Evolutionary conservation across 2,113 vertebrate genomes (phyloP), one percentile per base, ranked within the genome.

Genomic region (Eptesicus fuscus): DNA sequence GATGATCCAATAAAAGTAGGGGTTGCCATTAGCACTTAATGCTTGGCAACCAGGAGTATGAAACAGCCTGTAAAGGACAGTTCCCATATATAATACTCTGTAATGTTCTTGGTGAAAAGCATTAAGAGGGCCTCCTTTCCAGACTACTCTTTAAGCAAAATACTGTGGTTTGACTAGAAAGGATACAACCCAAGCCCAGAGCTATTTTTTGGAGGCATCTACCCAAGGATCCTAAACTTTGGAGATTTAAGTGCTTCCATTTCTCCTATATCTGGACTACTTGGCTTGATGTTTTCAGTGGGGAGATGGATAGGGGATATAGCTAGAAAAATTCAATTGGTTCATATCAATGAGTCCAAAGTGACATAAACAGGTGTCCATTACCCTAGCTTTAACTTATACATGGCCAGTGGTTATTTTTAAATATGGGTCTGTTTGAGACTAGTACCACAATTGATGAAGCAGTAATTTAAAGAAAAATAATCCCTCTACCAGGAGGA

Each of bases 211-310:
- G 90, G 25, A 69, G 73, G 25, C 47, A 16, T 44, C n/a, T 82
- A 35, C 40, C 32, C 22, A 85, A 77, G 61, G 16, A 82, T 59
- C 49, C 47, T 70, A 79, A 80, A 59, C 63, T 87, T 83, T 76
- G 30, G 59, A 90, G n/a, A 40, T 88, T 1, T 1, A 51, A 90
- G 23, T 77, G 69, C 8, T 93, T 87, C 17, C 28, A 14, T 44
- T 94, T 87, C 37, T 93, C 30, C 35, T 74, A 40, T 28, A 42
- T 80, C 7, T 90, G 67, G 28, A 86, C 35, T 85, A 47, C 37
- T 70, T 89, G 42, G 20, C 30, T 80, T 93, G 23, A 90, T 95
- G 65, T 79, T 85, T 94, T 94, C 77, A 82, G 32, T 83, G 20
- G 32, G 30, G 51, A 25, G 32, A 77, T 49, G 37, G 35, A 63